These are phyloP conservation scores for Ondatra zibethicus DNA, from an alignment of 2,113 vertebrate genomes.

Conservation along the genomic window DNA sequence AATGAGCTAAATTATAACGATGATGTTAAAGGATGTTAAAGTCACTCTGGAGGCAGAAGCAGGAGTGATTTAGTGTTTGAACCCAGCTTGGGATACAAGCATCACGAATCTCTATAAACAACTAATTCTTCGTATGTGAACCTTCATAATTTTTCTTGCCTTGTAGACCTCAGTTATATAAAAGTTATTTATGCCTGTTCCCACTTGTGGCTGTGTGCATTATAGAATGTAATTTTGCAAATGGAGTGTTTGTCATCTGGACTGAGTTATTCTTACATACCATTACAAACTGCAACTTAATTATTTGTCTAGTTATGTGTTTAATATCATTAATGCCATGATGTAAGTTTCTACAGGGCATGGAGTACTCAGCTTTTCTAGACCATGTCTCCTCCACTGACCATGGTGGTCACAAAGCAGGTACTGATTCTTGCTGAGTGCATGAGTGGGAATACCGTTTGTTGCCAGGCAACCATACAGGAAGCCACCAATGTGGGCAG, in stretches of 20 bases:
- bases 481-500: background rate
- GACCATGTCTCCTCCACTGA: background rate
- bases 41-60: background rate
- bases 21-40: background rate
- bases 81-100: background rate
- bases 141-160: background rate
- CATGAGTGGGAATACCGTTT: background rate
- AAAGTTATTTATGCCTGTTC: background rate
- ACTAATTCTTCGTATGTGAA: background rate
- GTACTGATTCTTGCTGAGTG: background rate
- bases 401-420: background rate
- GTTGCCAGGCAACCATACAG: background rate
- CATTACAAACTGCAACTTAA: background rate
- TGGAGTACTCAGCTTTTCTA: background rate
- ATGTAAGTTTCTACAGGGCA: background rate
- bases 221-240: background rate
- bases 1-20: background rate
- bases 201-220: background rate
- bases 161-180: rapidly evolving
- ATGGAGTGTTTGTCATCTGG: background rate
- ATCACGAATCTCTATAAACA: background rate
- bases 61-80: background rate
- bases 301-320: background rate
- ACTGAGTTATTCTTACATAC: background rate
- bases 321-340: background rate